Evolutionary conservation across 2,888 invertebrate species (phyloP).

Genomic region (Aethes cnicana): DNA sequence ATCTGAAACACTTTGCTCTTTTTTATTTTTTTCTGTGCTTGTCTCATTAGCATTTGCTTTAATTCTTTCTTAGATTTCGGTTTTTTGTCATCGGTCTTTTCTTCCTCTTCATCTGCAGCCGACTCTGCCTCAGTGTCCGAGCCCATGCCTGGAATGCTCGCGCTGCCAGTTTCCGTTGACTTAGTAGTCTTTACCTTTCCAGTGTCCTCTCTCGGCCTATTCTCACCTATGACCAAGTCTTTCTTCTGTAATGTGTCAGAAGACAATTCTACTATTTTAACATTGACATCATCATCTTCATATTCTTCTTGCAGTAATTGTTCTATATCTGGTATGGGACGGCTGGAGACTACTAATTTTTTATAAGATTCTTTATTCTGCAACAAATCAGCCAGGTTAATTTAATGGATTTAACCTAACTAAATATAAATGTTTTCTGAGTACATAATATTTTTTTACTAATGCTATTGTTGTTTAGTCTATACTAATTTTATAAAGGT

Average conservation of each 20-base stretch:
- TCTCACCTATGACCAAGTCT: constrained; percentile 88
- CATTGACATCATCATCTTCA: constrained; percentile 89
- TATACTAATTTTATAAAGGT: no score
- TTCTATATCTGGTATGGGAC: constrained; percentile 87
- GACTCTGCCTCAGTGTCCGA: constrained; percentile 51
- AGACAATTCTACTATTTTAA: constrained; percentile 89
- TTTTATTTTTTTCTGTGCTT: constrained; percentile 87
- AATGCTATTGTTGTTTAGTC: no score
- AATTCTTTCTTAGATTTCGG: constrained; percentile 85
- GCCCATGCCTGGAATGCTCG: constrained; percentile 65
- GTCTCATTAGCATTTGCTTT: constrained; percentile 86
- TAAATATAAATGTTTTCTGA: no score
- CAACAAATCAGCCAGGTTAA: no score
- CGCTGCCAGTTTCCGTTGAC: constrained; percentile 41
- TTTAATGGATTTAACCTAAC: no score
- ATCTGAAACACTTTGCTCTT: constrained; percentile 90
- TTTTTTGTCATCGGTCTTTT: constrained; percentile 58
- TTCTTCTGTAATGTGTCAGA: constrained; percentile 86
- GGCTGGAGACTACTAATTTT: constrained; percentile 87
- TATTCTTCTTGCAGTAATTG: constrained; percentile 86
- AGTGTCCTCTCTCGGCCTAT: constrained; percentile 72
- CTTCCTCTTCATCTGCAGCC: constrained; percentile 50
- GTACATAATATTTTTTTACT: no score
- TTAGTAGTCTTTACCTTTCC: constrained; percentile 36
- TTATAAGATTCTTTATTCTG: constrained; percentile 87